Evolutionary conservation across 2,113 vertebrate genomes (phyloP), one percentile per base, ranked within the genome.

Genomic region (Miniopterus natalensis): DNA sequence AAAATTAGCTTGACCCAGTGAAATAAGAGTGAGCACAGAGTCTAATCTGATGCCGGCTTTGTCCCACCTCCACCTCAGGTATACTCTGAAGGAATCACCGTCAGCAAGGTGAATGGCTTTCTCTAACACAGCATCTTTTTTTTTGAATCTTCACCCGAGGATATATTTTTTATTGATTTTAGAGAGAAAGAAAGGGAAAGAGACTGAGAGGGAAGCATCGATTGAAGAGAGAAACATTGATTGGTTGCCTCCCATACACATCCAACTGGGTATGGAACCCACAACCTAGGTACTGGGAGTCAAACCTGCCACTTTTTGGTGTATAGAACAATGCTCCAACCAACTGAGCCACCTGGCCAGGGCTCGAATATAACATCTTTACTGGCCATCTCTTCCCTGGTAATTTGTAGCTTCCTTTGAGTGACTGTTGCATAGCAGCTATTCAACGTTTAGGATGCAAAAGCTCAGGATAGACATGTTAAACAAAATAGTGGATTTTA

Each of bases 401-500:
- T 78, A 51, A 65, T 90, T 70, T 78, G 75, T 90, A 66, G 79
- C 31, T 93, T 70, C 21, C 40, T 85, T 68, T 89, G 61, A 85
- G 40, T 78, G 57, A 85, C 71, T 80, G 81, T 81, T 81, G n/a
- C 17, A 21, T 93, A 55, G 74, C 40, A 55, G 74, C 40, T 95
- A 7, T 88, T 66, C 83, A 84, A 75, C 85, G 65, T 92, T 94
- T 89, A 97, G 74, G 27, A 83, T 89, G 57, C 29, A 85, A 90
- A 97, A 45, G 36, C 31, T 90, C 20, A 65, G 73, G 73, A 57
- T 14, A 91, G 70, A 77, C 61, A 66, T 75, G 10, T 92, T 96
- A 84, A 75, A 40, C 20, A 91, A 88, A 78, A 74, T 55, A 81
- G 51, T 65, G n/a, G 8, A 53, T 91, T 96, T 93, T 85, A 92